Percentiles rank a stretch among this genome's conserved stretches.
Evolutionary conservation across 2,113 vertebrate genomes (phyloP).

Genomic region (Bothrops jararaca): DNA sequence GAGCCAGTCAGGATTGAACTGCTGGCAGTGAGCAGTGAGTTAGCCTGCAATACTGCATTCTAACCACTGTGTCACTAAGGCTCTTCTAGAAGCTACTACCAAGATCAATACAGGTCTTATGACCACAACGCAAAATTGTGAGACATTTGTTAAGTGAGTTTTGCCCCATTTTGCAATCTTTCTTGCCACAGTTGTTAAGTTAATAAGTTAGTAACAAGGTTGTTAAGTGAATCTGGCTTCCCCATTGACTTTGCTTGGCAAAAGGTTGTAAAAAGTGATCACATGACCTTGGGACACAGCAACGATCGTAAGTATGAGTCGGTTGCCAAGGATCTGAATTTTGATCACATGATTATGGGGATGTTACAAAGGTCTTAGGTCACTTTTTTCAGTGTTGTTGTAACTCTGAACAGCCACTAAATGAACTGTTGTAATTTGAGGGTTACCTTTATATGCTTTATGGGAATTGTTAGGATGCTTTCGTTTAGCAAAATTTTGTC

Average conservation of each 20-base stretch:
- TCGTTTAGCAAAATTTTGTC: neutral
- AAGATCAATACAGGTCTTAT: neutral
- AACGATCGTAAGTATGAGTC: neutral
- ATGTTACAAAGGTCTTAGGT: neutral
- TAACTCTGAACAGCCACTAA: neutral
- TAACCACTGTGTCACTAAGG: neutral
- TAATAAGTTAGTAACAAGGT: no score
- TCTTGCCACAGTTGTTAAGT: neutral
- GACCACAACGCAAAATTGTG: neutral
- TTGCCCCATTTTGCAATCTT: no score
- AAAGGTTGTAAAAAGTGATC: no score
- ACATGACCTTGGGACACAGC: neutral
- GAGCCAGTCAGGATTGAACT: neutral
- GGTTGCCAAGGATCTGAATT: neutral
- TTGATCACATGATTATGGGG: neutral
- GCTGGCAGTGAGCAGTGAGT: neutral
- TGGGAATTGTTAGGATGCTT: no score
- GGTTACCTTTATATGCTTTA: no score
- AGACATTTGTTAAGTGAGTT: neutral
- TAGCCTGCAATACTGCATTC: neutral
- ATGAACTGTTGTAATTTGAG: neutral
- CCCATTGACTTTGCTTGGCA: no score
- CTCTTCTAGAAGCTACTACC: neutral
- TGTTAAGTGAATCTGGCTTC: no score
- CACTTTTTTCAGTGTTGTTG: neutral